Evolutionary conservation across 2,113 vertebrate genomes (phyloP).

Genomic region (Pleuronectes platessa): DNA sequence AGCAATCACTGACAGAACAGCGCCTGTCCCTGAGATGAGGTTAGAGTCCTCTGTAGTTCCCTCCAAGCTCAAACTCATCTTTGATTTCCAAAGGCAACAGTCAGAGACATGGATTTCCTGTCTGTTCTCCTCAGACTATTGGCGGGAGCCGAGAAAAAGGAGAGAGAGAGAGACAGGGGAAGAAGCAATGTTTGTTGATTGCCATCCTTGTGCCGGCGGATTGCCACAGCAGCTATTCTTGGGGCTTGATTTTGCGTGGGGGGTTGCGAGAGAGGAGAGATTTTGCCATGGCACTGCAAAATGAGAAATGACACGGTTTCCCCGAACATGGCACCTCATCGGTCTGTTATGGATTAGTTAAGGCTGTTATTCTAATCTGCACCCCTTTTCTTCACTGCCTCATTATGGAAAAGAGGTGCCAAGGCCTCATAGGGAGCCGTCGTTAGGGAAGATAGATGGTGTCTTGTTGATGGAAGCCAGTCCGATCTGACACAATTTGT

Average conservation of each 20-base stretch:
- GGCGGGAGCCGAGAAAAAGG: conserved; percentile 23
- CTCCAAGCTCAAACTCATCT: conserved; percentile 37
- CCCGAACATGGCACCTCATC: conserved; percentile 62
- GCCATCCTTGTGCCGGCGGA: conserved; percentile 54
- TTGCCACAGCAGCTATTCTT: conserved; percentile 64
- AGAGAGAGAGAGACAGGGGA: conserved; percentile 3
- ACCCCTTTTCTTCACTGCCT: conserved; percentile 70
- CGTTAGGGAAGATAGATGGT: conserved; percentile 43
- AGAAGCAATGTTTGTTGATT: conserved; percentile 51
- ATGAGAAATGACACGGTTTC: conserved; percentile 70
- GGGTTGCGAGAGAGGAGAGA: conserved; percentile 44
- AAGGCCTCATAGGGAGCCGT: conserved; percentile 61
- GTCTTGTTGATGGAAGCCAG: conserved; percentile 40
- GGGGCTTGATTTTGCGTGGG: conserved; percentile 63
- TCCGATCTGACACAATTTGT: conserved; percentile 50
- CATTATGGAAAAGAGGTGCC: conserved; percentile 72
- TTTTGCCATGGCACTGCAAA: conserved; percentile 56
- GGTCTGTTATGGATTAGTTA: conserved; percentile 74
- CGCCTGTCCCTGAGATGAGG: conserved; percentile 16
- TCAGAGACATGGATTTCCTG: conserved; percentile 55
- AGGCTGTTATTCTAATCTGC: conserved; percentile 78
- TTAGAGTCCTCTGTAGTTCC: conserved; percentile 19
- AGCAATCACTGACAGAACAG: conserved; percentile 23
- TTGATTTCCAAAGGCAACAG: conserved; percentile 62
- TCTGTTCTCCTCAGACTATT: conserved; percentile 37